phyloP scores from a whole-genome alignment of 2,113 vertebrate genomes.

The Ctenomys sociabilis region DNA sequence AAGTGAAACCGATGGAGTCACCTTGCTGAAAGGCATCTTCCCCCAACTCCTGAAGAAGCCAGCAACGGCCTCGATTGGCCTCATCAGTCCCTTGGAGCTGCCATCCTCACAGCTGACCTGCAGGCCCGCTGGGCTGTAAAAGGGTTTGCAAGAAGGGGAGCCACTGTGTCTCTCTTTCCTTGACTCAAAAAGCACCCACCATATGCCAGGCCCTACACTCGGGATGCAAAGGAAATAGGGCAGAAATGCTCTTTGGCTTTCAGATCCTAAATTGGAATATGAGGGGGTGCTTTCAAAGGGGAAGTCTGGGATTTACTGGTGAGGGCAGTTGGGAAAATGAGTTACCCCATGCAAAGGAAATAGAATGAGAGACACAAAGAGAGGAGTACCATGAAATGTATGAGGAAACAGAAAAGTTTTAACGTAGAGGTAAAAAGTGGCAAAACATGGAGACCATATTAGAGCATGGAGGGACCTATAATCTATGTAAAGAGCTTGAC shows the following conservation, averaged over 20 bases:
- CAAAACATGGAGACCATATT: not conserved
- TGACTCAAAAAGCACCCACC: not conserved
- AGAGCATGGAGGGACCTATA: too few species aligned
- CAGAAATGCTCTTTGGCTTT: not conserved
- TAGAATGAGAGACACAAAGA: not conserved
- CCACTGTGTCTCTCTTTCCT: not conserved
- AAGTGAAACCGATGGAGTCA: slow-evolving; percentile 83
- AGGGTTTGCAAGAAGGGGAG: slow-evolving; percentile 62
- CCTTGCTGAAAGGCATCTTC: slow-evolving; percentile 89
- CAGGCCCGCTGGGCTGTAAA: slow-evolving; percentile 83
- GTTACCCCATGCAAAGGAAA: not conserved
- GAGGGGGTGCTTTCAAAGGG: not conserved
- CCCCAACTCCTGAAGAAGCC: slow-evolving; percentile 86
- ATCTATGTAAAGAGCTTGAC: not conserved
- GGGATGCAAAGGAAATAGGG: not conserved
- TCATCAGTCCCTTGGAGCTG: slow-evolving; percentile 87
- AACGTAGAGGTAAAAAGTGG: not conserved
- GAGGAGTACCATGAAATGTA: not conserved
- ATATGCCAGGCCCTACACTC: not conserved
- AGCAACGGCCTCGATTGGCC: slow-evolving; percentile 89
- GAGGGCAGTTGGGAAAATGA: not conserved
- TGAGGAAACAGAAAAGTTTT: not conserved
- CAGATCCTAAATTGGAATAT: not conserved
- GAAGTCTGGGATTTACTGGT: not conserved
- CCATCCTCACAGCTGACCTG: slow-evolving; percentile 88